Conservation (phyloP, 2,888 invertebrate species). For the Pyralis farinalis region DNA sequence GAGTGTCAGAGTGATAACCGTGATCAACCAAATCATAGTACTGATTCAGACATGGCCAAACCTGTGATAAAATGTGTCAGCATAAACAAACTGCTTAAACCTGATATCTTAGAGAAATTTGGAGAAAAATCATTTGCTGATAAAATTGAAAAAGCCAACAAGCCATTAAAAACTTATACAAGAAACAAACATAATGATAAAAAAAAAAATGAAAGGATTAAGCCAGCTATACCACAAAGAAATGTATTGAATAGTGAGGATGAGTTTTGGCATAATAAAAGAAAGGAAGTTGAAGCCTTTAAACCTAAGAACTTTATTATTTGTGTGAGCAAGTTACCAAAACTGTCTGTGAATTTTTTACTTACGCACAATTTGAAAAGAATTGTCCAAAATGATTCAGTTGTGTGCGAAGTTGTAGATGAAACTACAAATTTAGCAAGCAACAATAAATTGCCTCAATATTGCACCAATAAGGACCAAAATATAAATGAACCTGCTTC, state of each 20-base stretch:
- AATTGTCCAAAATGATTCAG: constrained; percentile 36
- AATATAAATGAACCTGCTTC: background rate
- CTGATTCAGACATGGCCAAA: constrained; percentile 18
- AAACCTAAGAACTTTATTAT: constrained; percentile 49
- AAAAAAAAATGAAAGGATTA: no score
- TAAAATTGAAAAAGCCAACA: constrained; percentile 13
- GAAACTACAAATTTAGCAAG: constrained; percentile 7
- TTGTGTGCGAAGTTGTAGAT: constrained; percentile 34
- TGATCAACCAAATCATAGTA: constrained; percentile 2
- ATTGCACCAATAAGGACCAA: background rate
- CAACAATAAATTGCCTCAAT: constrained; percentile 2
- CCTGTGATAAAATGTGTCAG: constrained; percentile 65
- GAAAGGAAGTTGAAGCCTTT: constrained; percentile 48
- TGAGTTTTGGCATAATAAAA: constrained; percentile 34
- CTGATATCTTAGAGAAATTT: constrained; percentile 31
- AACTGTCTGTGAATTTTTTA: constrained; percentile 40
- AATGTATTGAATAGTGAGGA: constrained; percentile 16
- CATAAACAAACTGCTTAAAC: constrained; percentile 57
- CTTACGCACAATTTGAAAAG: constrained; percentile 37
- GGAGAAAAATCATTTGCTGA: background rate
- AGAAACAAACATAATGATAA: constrained; percentile 13
- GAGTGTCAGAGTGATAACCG: constrained; percentile 2
- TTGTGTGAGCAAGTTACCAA: constrained; percentile 41
- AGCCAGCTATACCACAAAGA: no score
- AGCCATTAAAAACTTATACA: constrained; percentile 8